Base-by-base conservation (phyloP, 92 coral and sea anemone species). In the Phymanthus crucifer region DNA sequence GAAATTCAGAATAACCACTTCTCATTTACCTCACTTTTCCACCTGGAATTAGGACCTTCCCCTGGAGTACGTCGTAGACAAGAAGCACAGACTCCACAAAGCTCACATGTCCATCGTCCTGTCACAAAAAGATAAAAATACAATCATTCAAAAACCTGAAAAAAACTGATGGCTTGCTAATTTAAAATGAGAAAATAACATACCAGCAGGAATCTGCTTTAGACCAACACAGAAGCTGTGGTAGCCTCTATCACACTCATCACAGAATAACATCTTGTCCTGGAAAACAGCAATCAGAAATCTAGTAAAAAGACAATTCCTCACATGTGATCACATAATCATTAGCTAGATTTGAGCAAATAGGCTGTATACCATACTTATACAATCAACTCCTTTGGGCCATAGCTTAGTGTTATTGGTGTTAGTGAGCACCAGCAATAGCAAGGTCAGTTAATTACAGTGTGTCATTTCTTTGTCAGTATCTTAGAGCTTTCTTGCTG, bases 41-140 rank as follows among this genome's bases (percentile, higher is more conserved):
- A 95, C 82, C 97, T 87, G 35, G 97, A 87, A 24, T 82, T 86
- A 31, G 91, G 89, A 7, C 92, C 99, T 78, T 95, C 99, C 26
- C 99, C 99, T 18, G 99, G 98, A 11, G 94, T 90, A 16, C 97
- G 86, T 82, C 95, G 91, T 48, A 95, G 83, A 58, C 99, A 95
- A 0, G 99, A 95, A n/a, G 99, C 99, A 78, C 99, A 95, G 89
- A 93, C 92, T 56, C 97, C 99, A 81, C 99, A 95, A 78, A 88
- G 92, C 74, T 95, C 99, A 82, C 99, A 95, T 12, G 94, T 95
- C 99, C 99, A 95, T 24, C 99, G 93, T 48, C 99, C 99, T 92
- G 76, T 34, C 54, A 61, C 19, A 5, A 72, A 19, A 80, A 68
- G 19, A 37, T 36, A 6, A 70, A 16, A 34, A 19, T 19, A 9